Evolutionary conservation across 2,888 invertebrate species (phyloP).

Genomic region (Brenthis daphne): DNA sequence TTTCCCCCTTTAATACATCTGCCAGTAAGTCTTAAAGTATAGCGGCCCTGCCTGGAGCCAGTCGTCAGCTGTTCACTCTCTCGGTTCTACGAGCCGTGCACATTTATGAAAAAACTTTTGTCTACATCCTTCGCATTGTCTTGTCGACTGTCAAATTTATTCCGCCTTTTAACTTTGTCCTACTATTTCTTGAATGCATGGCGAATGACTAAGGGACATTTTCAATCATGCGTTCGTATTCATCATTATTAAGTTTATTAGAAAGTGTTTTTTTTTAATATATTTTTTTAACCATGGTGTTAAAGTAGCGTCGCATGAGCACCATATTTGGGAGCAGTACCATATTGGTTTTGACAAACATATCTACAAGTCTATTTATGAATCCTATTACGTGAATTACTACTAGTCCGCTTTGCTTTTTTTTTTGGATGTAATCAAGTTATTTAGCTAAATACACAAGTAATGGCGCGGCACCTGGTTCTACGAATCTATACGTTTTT

Average conservation of each 20-base stretch:
- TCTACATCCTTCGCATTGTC: slow-evolving; percentile 71
- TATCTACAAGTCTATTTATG: too few relatives aligned
- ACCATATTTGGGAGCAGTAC: too few relatives aligned
- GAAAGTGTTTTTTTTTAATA: too few relatives aligned
- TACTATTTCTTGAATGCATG: slow-evolving; percentile 34
- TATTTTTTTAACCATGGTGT: too few relatives aligned
- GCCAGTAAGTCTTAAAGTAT: slow-evolving; percentile 66
- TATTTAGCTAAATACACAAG: too few relatives aligned
- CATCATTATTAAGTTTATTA: neutral
- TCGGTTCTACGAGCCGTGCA: slow-evolving; percentile 61
- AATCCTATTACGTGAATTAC: too few relatives aligned
- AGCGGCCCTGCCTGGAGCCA: slow-evolving; percentile 64
- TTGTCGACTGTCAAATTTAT: slow-evolving; percentile 58
- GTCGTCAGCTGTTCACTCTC: slow-evolving; percentile 72
- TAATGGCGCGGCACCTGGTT: too few relatives aligned
- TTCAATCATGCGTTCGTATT: neutral
- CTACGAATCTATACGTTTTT: too few relatives aligned
- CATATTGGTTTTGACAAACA: too few relatives aligned
- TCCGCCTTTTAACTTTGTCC: slow-evolving; percentile 49
- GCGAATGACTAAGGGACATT: slow-evolving; percentile 19
- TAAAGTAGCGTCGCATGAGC: too few relatives aligned
- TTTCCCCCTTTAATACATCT: slow-evolving; percentile 76
- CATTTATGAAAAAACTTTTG: slow-evolving; percentile 80
- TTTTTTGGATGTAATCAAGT: too few relatives aligned
- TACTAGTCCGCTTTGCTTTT: too few relatives aligned